Percentiles rank a stretch among this genome's conserved stretches.
Conservation (phyloP, 2,113 vertebrate species). For the Malurus melanocephalus region DNA sequence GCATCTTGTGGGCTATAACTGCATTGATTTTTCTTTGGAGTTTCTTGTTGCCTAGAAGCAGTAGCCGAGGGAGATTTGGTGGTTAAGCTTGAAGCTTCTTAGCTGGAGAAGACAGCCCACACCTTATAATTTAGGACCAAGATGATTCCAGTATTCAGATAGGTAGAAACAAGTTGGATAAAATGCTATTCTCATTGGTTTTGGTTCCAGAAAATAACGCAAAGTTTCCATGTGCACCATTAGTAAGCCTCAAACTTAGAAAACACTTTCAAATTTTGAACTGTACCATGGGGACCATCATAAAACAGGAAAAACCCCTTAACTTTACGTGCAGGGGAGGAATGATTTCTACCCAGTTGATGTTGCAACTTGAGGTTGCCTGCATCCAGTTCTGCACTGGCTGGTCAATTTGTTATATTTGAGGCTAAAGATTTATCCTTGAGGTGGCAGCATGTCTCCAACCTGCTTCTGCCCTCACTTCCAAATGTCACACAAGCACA, state of each 20-base stretch:
- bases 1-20: not conserved
- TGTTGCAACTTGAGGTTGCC: not conserved
- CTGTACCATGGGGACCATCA: not conserved
- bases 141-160: not conserved
- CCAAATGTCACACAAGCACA: not conserved
- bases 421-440: not conserved
- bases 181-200: not conserved
- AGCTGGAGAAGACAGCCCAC: not conserved
- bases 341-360: not conserved
- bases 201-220: not conserved
- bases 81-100: not conserved
- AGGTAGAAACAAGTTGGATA: not conserved
- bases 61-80: not conserved
- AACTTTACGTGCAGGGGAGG: not conserved
- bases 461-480: not conserved
- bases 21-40: not conserved
- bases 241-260: not conserved
- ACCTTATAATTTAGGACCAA: not conserved
- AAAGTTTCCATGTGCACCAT: not conserved
- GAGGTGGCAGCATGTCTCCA: not conserved
- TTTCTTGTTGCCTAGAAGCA: conserved; percentile 23
- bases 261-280: not conserved
- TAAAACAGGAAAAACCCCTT: not conserved
- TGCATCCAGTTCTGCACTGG: not conserved
- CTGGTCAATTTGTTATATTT: not conserved